phyloP scores from a whole-genome alignment of 1,140 invertebrate species.

The Brevipalpus yothersi region DNA sequence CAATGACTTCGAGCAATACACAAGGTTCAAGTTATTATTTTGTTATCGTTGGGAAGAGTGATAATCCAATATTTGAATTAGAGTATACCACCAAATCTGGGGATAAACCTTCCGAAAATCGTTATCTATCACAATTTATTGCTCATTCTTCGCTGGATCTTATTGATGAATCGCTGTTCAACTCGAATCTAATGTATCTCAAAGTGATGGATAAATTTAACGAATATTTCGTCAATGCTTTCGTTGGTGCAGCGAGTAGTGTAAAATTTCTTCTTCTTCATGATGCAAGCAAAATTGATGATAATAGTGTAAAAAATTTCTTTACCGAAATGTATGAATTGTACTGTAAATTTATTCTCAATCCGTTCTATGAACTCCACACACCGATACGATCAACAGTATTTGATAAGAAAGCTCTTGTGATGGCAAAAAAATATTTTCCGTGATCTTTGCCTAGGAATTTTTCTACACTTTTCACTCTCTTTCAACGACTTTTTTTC shows the following conservation, averaged over 20 bases:
- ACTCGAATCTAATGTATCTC: conserved; percentile 78
- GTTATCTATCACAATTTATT: conserved; percentile 94
- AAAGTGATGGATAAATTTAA: conserved; percentile 98
- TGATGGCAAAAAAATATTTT: conserved; percentile 75
- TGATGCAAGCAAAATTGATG: conserved; percentile 58
- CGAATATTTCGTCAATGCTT: conserved; percentile 97
- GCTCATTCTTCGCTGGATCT: conserved; percentile 91
- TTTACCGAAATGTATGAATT: conserved; percentile 94
- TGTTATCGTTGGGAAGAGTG: conserved; percentile 86
- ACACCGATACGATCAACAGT: conserved; percentile 67
- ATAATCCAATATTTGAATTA: conserved; percentile 94
- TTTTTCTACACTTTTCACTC: too few relatives aligned
- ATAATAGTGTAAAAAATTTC: conserved; percentile 96
- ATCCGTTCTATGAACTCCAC: conserved; percentile 90
- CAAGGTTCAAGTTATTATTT: conserved; percentile 58
- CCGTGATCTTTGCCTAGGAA: neutral
- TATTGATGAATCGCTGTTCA: conserved; percentile 89
- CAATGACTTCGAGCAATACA: too few relatives aligned
- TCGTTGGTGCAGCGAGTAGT: conserved; percentile 31
- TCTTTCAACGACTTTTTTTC: too few relatives aligned
- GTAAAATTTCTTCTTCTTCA: conserved; percentile 60
- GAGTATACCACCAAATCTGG: conserved; percentile 45
- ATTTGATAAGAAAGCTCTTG: conserved; percentile 83
- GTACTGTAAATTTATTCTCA: conserved; percentile 89
- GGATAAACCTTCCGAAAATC: conserved; percentile 34